These are phyloP conservation scores for Rugalucina vietnamica DNA, from an alignment of 2,888 invertebrate species.

Conservation along the genomic window DNA sequence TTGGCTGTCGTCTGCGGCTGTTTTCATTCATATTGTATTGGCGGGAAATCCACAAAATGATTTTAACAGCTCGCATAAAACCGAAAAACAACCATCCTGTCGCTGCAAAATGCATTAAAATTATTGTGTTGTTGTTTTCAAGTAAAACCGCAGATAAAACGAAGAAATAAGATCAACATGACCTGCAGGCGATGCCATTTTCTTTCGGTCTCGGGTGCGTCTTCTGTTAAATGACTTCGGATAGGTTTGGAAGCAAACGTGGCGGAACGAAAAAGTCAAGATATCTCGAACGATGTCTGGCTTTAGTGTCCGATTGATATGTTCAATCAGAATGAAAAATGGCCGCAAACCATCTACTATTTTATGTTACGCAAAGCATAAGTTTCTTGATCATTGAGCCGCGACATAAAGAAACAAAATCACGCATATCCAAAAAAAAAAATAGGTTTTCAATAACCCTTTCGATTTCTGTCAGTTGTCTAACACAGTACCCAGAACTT, in stretches of 20 bases:
- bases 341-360: too few relatives aligned
- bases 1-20: not conserved
- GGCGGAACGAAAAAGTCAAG: too few relatives aligned
- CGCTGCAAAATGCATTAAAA: not conserved
- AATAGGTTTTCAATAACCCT: too few relatives aligned
- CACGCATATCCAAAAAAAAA: too few relatives aligned
- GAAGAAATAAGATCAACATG: not conserved
- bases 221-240: not conserved
- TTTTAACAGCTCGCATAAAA: not conserved
- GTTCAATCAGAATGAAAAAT: not conserved
- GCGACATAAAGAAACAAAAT: too few relatives aligned
- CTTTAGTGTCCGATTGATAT: not conserved
- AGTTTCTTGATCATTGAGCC: too few relatives aligned
- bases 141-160: not conserved
- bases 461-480: too few relatives aligned
- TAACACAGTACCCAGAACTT: too few relatives aligned
- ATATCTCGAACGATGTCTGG: not conserved
- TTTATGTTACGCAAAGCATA: too few relatives aligned
- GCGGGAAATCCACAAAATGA: not conserved
- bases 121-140: not conserved
- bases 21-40: not conserved
- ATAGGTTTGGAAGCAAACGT: not conserved
- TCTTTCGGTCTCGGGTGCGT: not conserved
- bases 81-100: not conserved
- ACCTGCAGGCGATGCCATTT: not conserved